Base-by-base conservation (phyloP, 2,888 invertebrate genomes). In the Nomada ferruginata region DNA sequence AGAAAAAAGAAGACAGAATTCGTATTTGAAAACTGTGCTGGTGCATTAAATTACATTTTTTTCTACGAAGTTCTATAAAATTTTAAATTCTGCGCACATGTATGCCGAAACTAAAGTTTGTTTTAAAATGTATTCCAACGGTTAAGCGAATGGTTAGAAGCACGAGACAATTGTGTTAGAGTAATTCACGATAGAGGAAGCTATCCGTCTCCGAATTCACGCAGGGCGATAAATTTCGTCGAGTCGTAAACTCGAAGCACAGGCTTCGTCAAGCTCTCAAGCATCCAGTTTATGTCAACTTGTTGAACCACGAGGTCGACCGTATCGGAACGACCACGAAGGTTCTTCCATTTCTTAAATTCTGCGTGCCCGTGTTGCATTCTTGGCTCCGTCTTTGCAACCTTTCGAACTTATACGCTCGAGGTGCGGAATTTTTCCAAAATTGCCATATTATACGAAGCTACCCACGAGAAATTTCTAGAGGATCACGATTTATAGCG, bases 291-390 rank as follows among this genome's bases (percentile, higher is more conserved):
- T 65, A 70, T 60, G 59, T 60, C 76, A 71, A 79, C 79, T 79
- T 79, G 79, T 79, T 79, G 79, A 79, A 79, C 79, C 59, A 13
- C 26, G 13, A 4, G 26, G 52, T 42, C 36, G 10, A 68, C 26
- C 20, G 52, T 50, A 23, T 13, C 42, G 69, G 69, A 70, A 47
- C 63, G 13, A 5, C 5, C 10, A 2, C 9, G 64, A 29, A 52
- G 52, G 29, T 2, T 44, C 52, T 64, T 26, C 7, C 61, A 36
- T 52, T 61, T 36, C n/a, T 57, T 47, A 47, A 52, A 42, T 65
- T 73, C 36, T 69, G 53, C 13, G 13, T n/a, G 18, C 11, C 10
- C 15, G 36, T 10, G 57, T 15, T 47, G 9, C 44, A 42, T 15
- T 64, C 55, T 70, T 63, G 63, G 72, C 73, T 3, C 20, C 2